Conservation (phyloP, 2,113 vertebrate genomes). For the Microtus pennsylvanicus region DNA sequence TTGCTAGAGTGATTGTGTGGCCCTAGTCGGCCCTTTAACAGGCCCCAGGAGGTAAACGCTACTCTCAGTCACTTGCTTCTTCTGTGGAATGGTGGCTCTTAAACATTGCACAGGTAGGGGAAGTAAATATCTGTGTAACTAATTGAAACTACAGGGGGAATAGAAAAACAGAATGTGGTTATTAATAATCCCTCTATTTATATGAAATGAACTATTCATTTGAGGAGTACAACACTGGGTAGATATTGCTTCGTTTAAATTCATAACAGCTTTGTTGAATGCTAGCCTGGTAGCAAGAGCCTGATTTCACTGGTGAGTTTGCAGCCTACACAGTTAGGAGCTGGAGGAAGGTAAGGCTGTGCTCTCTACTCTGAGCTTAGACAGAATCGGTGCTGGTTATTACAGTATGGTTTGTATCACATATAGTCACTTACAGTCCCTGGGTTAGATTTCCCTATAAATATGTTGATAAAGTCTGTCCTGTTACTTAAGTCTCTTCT, state of each 20-base stretch:
- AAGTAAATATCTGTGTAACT: slow-evolving; percentile 62
- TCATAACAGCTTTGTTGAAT: slow-evolving; percentile 20
- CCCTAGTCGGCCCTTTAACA: not conserved
- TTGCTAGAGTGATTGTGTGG: slow-evolving; percentile 29
- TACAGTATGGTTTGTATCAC: not conserved
- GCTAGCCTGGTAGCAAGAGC: not conserved
- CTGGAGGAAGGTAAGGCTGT: not conserved
- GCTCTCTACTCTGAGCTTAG: not conserved
- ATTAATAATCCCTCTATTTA: slow-evolving; percentile 67
- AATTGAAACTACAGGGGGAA: slow-evolving; percentile 67
- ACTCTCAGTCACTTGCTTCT: slow-evolving; percentile 43
- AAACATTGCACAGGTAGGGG: slow-evolving; percentile 55
- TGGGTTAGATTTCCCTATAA: not conserved
- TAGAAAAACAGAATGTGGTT: slow-evolving; percentile 59
- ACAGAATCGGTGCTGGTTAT: not conserved
- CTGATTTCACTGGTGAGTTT: slow-evolving; percentile 21
- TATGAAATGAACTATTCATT: slow-evolving; percentile 69
- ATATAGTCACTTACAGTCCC: not conserved
- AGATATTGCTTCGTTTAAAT: slow-evolving; percentile 71
- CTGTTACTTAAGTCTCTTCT: not conserved
- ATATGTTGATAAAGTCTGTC: not conserved
- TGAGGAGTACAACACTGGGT: slow-evolving; percentile 63
- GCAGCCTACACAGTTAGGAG: not conserved
- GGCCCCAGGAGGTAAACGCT: slow-evolving; percentile 24
- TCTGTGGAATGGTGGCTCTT: slow-evolving; percentile 52